Evolutionary conservation across 2,797 vertebrate species (phyloP).

Genomic region (Myripristis jacobus): DNA sequence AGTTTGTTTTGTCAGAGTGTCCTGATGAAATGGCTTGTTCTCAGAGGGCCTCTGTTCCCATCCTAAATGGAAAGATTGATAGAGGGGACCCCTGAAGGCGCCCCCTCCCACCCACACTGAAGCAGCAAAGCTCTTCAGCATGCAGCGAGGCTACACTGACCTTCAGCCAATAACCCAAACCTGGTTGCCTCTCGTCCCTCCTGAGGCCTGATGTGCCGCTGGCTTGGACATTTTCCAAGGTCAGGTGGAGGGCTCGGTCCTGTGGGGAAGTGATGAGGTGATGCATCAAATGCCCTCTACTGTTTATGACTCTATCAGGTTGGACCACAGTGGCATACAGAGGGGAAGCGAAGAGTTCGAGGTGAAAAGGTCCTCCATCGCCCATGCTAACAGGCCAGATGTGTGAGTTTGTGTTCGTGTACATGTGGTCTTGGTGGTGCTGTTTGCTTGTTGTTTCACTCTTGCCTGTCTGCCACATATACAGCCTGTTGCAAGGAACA

Average conservation of each 20-base stretch:
- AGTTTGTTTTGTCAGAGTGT: slow-evolving; percentile 24
- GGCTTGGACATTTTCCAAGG: slow-evolving; percentile 70
- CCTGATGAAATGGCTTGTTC: slow-evolving; percentile 3
- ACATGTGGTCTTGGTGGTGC: not conserved
- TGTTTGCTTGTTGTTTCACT: not conserved
- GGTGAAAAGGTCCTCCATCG: slow-evolving; percentile 38
- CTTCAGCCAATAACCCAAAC: slow-evolving; percentile 63
- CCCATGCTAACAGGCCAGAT: slow-evolving; percentile 22
- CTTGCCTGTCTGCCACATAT: not conserved
- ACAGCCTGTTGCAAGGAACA: not conserved
- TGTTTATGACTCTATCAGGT: slow-evolving; percentile 60
- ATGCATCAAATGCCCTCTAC: slow-evolving; percentile 63
- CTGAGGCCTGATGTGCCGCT: slow-evolving; percentile 50
- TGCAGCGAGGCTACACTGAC: slow-evolving; percentile 57
- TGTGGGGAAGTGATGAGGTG: slow-evolving; percentile 63
- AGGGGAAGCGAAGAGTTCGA: slow-evolving; percentile 18
- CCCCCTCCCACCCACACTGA: not conserved
- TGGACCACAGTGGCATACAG: slow-evolving; percentile 22
- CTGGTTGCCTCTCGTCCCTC: slow-evolving; percentile 42
- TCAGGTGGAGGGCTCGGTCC: slow-evolving; percentile 53
- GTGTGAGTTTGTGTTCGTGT: slow-evolving; percentile 19
- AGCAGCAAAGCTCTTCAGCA: slow-evolving; percentile 60
- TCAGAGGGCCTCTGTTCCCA: slow-evolving; percentile 4
- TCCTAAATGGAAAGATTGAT: slow-evolving; percentile 12
- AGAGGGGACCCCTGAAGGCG: too few relatives aligned